Conservation (phyloP, 2,888 invertebrate genomes). For the Notodonta ziczac region DNA sequence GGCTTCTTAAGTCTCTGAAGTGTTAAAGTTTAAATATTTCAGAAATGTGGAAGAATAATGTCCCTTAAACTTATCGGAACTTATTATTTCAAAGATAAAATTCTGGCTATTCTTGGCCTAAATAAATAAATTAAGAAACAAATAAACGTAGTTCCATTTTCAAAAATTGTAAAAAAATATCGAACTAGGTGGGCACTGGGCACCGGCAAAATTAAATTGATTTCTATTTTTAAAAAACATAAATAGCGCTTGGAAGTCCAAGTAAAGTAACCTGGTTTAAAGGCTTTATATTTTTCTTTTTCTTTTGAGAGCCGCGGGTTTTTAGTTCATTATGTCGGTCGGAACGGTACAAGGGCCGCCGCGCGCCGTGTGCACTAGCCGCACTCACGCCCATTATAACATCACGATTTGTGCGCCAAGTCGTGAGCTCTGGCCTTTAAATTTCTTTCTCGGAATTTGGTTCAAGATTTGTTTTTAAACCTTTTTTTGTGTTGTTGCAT, state of each 20-base stretch:
- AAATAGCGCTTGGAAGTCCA: neutral
- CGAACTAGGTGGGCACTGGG: neutral
- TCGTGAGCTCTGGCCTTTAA: slow-evolving; percentile 21
- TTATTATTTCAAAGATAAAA: too few species aligned
- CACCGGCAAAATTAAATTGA: neutral
- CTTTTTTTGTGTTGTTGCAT: neutral
- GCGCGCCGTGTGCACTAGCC: slow-evolving; percentile 17
- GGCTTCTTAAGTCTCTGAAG: neutral
- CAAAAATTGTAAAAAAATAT: neutral
- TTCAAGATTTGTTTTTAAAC: slow-evolving; percentile 4
- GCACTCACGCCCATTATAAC: slow-evolving; percentile 24
- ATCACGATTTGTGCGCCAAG: slow-evolving; percentile 27
- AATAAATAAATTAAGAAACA: too few species aligned
- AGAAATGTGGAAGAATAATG: neutral
- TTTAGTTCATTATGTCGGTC: slow-evolving; percentile 4
- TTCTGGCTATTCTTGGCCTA: too few species aligned
- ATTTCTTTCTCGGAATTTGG: slow-evolving; percentile 10
- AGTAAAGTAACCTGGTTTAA: neutral
- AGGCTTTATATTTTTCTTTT: slow-evolving; percentile 2
- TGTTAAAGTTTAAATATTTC: neutral
- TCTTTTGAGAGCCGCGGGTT: slow-evolving; percentile 2
- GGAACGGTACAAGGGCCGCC: slow-evolving; percentile 22
- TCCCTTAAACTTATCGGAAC: too few species aligned
- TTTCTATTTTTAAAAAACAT: neutral
- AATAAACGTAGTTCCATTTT: neutral